Evolutionary conservation across 1,140 invertebrate genomes (phyloP).

Genomic region (Lasioglossum baleicum): DNA sequence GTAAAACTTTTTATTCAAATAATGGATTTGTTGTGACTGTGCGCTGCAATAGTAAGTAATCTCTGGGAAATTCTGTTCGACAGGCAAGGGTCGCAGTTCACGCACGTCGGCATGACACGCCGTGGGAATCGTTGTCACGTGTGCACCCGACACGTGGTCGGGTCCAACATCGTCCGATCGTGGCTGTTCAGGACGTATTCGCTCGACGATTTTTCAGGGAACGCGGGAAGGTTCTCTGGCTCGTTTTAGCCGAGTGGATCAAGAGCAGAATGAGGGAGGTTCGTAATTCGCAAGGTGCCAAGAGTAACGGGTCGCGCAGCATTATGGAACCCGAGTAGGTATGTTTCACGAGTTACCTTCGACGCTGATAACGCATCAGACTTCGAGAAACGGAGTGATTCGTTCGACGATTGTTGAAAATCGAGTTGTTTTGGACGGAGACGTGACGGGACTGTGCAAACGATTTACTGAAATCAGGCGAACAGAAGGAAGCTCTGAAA

Average conservation of each 20-base stretch:
- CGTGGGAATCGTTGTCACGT: constrained; percentile 59
- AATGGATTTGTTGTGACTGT: no score
- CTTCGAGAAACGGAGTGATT: not conserved
- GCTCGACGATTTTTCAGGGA: constrained; percentile 54
- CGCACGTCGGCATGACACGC: constrained; percentile 56
- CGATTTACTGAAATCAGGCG: constrained; percentile 13
- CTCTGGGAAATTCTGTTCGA: not conserved
- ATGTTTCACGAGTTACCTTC: not conserved
- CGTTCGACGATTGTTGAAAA: constrained; percentile 4
- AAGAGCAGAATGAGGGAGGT: constrained; percentile 51
- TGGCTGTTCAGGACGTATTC: constrained; percentile 50
- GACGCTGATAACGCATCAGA: not conserved
- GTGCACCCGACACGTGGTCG: constrained; percentile 38
- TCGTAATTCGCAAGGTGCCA: constrained; percentile 38
- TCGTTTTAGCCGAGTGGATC: constrained; percentile 54
- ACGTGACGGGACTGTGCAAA: not conserved
- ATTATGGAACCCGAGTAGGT: constrained; percentile 12
- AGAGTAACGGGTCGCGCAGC: constrained; percentile 8
- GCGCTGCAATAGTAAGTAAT: not conserved
- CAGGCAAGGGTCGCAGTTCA: constrained; percentile 57
- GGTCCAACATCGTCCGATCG: constrained; percentile 46
- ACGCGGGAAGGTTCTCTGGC: constrained; percentile 54
- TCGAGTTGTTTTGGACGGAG: not conserved
- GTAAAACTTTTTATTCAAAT: no score
- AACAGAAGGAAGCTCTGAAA: not conserved